phyloP scores from a whole-genome alignment of 2,888 invertebrate species.

The Acanthoscelides obtectus region DNA sequence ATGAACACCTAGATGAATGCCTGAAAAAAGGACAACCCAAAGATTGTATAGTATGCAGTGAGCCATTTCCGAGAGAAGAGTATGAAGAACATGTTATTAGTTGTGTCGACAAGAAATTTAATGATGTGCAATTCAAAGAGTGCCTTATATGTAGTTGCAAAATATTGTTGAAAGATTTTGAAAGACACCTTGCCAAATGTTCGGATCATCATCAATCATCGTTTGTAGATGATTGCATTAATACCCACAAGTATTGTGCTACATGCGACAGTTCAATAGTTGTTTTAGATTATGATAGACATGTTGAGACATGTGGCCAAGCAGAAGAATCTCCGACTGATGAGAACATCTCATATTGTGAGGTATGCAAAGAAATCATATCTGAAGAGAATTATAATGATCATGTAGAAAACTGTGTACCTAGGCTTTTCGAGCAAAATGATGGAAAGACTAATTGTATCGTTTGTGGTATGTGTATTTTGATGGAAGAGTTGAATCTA shows the following conservation, averaged over 20 bases:
- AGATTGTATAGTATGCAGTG: slow-evolving; percentile 23
- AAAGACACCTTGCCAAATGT: slow-evolving; percentile 30
- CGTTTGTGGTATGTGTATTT: slow-evolving; percentile 42
- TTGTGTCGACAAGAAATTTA: slow-evolving; percentile 27
- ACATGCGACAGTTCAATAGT: slow-evolving; percentile 41
- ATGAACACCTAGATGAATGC: slow-evolving; percentile 40
- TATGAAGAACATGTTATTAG: slow-evolving; percentile 25
- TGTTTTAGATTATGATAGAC: slow-evolving; percentile 4
- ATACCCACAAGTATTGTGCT: neutral
- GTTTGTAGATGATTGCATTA: neutral
- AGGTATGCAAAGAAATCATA: slow-evolving; percentile 48
- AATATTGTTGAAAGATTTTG: neutral
- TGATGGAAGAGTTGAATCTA: slow-evolving; percentile 38
- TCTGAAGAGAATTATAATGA: slow-evolving; percentile 38
- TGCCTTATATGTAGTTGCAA: neutral
- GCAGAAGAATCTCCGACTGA: neutral
- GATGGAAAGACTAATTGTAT: slow-evolving; percentile 37
- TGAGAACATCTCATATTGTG: slow-evolving; percentile 42
- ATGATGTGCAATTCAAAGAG: neutral
- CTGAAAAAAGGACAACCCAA: slow-evolving; percentile 14
- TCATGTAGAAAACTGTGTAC: slow-evolving; percentile 51
- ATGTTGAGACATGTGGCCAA: neutral
- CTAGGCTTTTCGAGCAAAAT: slow-evolving; percentile 44
- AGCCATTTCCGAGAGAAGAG: slow-evolving; percentile 11
- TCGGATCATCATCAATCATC: slow-evolving; percentile 24